These are phyloP conservation scores for Coenonympha arcania DNA, from an alignment of 2,888 invertebrate genomes.

Conservation along the genomic window DNA sequence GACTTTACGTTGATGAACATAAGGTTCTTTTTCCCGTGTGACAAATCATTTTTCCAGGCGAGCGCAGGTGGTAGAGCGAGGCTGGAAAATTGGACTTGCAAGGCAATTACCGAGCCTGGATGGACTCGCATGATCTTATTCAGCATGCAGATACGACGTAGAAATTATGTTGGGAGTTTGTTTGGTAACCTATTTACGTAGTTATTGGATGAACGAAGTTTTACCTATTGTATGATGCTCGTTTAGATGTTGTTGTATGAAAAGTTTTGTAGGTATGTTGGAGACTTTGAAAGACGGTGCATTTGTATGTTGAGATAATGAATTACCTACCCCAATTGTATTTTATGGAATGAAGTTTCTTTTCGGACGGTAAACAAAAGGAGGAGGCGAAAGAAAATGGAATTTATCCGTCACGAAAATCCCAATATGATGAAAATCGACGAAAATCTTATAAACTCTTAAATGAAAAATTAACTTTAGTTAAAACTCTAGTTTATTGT, in stretches of 20 bases:
- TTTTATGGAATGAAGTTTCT: neutral
- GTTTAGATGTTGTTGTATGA: neutral
- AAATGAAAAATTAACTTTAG: too few relatives aligned
- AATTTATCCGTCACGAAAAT: too few relatives aligned
- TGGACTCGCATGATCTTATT: conserved; percentile 36
- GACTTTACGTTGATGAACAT: neutral
- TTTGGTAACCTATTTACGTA: conserved; percentile 20
- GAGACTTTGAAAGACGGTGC: neutral
- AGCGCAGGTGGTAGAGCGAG: conserved; percentile 26
- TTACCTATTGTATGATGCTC: neutral
- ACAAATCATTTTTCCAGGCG: neutral
- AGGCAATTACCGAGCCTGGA: conserved; percentile 60
- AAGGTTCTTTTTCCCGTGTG: conserved; percentile 6
- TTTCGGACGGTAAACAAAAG: too few relatives aligned
- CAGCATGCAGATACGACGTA: conserved; percentile 23
- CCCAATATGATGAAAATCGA: too few relatives aligned
- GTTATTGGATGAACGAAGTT: conserved; percentile 9
- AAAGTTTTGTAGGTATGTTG: neutral
- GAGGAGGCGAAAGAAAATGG: too few relatives aligned
- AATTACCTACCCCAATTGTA: neutral
- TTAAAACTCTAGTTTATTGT: too few relatives aligned
- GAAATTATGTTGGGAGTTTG: conserved; percentile 25
- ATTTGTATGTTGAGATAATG: too few relatives aligned
- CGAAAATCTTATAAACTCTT: too few relatives aligned
- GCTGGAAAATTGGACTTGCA: conserved; percentile 52